A percentile compares a stretch with the other conserved stretches of the same genome.
These are phyloP conservation scores for Pagetopsis macropterus DNA, from an alignment of 2,797 vertebrate genomes.

Conservation along the genomic window DNA sequence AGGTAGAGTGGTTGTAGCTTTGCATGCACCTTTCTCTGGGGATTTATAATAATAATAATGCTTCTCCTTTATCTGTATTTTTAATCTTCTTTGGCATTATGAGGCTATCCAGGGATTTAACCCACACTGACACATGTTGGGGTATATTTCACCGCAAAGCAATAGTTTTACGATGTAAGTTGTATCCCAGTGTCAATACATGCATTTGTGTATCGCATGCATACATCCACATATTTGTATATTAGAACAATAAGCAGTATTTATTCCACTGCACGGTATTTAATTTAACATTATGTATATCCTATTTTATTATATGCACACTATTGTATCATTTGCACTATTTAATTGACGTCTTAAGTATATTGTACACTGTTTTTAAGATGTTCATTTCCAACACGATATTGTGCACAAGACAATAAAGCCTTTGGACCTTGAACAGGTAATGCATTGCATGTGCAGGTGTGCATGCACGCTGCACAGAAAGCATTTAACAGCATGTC, in stretches of 20 bases:
- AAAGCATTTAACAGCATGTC: conserved; percentile 40
- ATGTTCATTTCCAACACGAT: too few species aligned
- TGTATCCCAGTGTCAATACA: too few species aligned
- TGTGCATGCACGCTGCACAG: conserved; percentile 34
- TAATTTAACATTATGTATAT: too few species aligned
- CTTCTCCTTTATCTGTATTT: background rate
- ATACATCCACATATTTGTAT: too few species aligned
- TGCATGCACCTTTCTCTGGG: conserved; percentile 8
- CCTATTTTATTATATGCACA: too few species aligned
- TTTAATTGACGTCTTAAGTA: too few species aligned
- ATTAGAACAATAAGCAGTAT: too few species aligned
- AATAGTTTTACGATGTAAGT: background rate
- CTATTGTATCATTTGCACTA: too few species aligned
- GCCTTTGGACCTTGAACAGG: background rate
- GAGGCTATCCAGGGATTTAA: conserved; percentile 21
- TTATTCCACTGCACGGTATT: too few species aligned
- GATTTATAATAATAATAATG: conserved; percentile 5
- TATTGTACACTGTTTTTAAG: too few species aligned
- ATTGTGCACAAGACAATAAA: too few species aligned
- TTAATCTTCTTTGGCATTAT: conserved; percentile 15
- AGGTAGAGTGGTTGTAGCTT: background rate
- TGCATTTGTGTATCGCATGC: too few species aligned
- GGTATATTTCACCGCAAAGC: background rate
- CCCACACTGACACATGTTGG: conserved; percentile 9
- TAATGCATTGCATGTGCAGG: conserved; percentile 44